Conservation (phyloP, 2,888 invertebrate species). For the Chymomyza amoena region DNA sequence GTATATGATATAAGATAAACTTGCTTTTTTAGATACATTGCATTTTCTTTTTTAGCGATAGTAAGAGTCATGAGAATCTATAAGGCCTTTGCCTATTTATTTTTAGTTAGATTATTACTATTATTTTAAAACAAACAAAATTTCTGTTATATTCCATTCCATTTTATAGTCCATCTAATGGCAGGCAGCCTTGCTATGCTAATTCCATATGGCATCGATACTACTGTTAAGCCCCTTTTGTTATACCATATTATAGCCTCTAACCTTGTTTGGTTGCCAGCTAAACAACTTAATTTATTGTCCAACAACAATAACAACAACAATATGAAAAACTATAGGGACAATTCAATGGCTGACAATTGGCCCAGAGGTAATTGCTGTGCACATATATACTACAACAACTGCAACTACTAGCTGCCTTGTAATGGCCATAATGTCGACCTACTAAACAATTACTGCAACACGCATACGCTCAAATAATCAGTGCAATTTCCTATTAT, state of each 20-base stretch:
- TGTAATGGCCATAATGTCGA: background rate
- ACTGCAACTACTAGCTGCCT: background rate
- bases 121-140: constrained; percentile 11
- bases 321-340: constrained; percentile 2
- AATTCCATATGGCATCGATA: background rate
- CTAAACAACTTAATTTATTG: constrained; percentile 62
- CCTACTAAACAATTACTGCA: background rate
- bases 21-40: no score
- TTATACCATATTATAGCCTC: background rate
- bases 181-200: background rate
- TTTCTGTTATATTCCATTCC: constrained; percentile 14
- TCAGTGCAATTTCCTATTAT: constrained; percentile 55
- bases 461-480: constrained; percentile 35
- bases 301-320: background rate
- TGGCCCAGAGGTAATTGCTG: constrained; percentile 25
- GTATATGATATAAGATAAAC: no score
- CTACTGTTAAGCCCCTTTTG: background rate
- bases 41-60: no score
- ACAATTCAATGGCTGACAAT: constrained; percentile 44
- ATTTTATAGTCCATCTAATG: background rate
- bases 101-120: background rate
- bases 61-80: no score
- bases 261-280: constrained; percentile 36
- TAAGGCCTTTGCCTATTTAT: no score
- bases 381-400: background rate